phyloP scores from a whole-genome alignment of 2,113 vertebrate species.

The Sturnus vulgaris region DNA sequence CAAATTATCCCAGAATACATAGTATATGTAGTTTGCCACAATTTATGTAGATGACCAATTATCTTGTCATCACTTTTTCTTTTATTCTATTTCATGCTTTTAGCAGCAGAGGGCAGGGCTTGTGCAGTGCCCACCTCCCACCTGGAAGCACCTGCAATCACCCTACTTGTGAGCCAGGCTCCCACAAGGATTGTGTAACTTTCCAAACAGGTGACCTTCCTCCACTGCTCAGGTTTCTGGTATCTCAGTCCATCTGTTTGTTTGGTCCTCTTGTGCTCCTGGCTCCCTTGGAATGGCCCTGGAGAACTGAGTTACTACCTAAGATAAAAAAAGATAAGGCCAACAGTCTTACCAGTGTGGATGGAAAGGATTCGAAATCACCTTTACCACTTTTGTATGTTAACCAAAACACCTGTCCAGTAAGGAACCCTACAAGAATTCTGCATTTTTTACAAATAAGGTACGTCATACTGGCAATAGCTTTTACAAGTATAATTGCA shows the following conservation, averaged over 20 bases:
- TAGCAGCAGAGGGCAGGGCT: neutral
- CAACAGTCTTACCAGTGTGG: neutral
- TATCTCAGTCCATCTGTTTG: neutral
- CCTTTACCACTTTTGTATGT: neutral
- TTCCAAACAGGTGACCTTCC: neutral
- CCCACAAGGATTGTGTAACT: neutral
- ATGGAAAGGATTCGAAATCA: neutral
- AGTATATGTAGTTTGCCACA: neutral
- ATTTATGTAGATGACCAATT: neutral
- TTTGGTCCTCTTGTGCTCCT: neutral
- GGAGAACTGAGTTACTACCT: neutral
- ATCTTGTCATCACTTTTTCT: neutral
- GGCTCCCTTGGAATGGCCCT: neutral
- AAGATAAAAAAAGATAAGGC: neutral
- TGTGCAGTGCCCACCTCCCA: neutral
- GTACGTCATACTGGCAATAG: conserved; percentile 47
- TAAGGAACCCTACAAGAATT: conserved; percentile 30
- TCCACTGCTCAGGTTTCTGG: neutral
- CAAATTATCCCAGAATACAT: neutral
- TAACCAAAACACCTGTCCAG: conserved; percentile 4
- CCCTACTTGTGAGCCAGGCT: neutral
- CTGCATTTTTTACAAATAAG: conserved; percentile 38
- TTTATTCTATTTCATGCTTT: neutral
- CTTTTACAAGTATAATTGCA: conserved; percentile 34
- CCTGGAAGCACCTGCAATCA: neutral